Percentiles rank a stretch among this genome's conserved stretches.
Conservation (phyloP, 2,113 vertebrate genomes). For the Syngnathus floridae region DNA sequence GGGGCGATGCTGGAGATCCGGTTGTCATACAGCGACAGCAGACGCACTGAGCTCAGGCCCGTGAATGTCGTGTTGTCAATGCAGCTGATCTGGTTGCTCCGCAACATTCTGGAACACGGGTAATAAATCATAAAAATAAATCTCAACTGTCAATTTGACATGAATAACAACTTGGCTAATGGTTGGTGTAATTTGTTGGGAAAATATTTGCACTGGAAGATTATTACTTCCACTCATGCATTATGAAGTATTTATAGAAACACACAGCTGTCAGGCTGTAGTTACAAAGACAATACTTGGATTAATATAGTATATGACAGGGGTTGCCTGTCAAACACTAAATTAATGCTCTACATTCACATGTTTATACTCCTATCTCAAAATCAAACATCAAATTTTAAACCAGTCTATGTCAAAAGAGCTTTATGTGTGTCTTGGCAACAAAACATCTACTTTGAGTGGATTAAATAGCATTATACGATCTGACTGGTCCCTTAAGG, state of each 20-base stretch:
- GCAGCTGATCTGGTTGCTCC: conserved; percentile 93
- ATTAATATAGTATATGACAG: not conserved
- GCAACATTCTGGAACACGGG: conserved; percentile 79
- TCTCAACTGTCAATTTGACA: not conserved
- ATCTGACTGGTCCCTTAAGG: conserved; percentile 28
- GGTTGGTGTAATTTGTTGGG: not conserved
- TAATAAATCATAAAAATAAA: not conserved
- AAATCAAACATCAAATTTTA: not conserved
- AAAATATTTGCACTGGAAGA: conserved; percentile 4
- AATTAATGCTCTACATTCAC: not conserved
- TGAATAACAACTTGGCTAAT: not conserved
- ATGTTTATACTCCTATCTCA: not conserved
- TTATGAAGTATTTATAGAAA: conserved; percentile 4
- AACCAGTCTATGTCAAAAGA: not conserved
- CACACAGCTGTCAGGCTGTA: not conserved
- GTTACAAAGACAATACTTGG: not conserved
- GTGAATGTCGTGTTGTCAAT: conserved; percentile 91
- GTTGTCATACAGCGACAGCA: conserved; percentile 96
- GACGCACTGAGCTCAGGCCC: conserved; percentile 88
- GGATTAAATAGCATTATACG: conserved; percentile 4
- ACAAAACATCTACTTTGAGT: not conserved
- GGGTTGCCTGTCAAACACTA: not conserved
- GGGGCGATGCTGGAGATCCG: conserved; percentile 89
- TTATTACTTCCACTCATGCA: not conserved
- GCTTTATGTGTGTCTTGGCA: not conserved